Evolutionary conservation across 2,113 vertebrate genomes (phyloP).

Genomic region (Promerops cafer): DNA sequence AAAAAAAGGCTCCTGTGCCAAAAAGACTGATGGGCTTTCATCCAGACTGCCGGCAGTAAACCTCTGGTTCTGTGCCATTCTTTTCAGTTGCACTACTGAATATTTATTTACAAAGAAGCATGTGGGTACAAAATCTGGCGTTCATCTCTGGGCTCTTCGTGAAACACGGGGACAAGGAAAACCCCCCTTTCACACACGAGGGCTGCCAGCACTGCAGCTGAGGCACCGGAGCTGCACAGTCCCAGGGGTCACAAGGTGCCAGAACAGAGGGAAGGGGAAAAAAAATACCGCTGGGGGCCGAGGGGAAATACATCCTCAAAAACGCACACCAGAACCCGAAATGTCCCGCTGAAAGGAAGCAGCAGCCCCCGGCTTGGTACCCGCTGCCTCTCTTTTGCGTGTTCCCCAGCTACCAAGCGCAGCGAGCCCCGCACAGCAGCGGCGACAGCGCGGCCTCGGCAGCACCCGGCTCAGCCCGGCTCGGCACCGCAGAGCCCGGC

Average conservation of each 20-base stretch:
- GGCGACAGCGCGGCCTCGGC: neutral
- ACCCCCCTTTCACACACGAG: neutral
- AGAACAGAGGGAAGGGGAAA: neutral
- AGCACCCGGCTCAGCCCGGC: neutral
- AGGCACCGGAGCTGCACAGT: neutral
- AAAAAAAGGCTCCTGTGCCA: neutral
- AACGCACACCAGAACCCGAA: neutral
- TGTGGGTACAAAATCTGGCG: neutral
- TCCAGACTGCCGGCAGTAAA: neutral
- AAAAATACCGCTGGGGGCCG: neutral
- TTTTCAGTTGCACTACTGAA: slow-evolving; percentile 5
- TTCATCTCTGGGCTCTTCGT: neutral
- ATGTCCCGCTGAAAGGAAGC: neutral
- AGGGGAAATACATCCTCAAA: neutral
- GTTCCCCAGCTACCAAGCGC: neutral
- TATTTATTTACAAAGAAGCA: slow-evolving; percentile 38
- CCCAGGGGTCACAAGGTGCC: neutral
- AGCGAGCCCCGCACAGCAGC: neutral
- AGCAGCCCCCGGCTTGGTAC: neutral
- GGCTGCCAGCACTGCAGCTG: neutral
- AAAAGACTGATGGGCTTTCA: slow-evolving; percentile 5
- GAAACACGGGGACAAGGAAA: neutral
- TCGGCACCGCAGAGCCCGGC: neutral
- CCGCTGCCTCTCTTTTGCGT: neutral
- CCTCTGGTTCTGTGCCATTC: slow-evolving; percentile 11